Percentiles rank a stretch among this genome's conserved stretches.
phyloP scores from a whole-genome alignment of 2,888 invertebrate genomes.

The Hyles lineata region DNA sequence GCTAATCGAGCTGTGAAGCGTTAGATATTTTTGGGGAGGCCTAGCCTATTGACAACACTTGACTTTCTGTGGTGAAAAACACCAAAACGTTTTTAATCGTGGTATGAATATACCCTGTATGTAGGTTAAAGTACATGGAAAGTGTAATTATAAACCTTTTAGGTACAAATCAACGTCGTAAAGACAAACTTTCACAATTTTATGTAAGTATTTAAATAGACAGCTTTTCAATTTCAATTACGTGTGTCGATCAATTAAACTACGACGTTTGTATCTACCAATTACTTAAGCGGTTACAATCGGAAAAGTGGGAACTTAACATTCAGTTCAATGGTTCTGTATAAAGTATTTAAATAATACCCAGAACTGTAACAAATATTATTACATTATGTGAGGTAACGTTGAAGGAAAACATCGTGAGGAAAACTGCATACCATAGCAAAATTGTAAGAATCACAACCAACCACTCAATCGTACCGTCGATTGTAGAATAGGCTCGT shows the following conservation, averaged over 20 bases:
- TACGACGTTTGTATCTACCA: not conserved
- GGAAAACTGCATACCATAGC: too few relatives aligned
- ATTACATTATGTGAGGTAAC: too few relatives aligned
- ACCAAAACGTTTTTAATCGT: too few relatives aligned
- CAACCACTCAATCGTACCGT: too few relatives aligned
- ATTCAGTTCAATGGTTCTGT: not conserved
- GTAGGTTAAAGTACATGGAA: not conserved
- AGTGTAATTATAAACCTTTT: not conserved
- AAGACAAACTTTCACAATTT: constrained; percentile 23
- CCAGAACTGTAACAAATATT: not conserved
- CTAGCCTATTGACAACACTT: too few relatives aligned
- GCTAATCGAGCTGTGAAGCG: too few relatives aligned
- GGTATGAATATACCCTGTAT: not conserved
- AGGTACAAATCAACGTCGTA: not conserved
- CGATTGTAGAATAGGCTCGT: too few relatives aligned
- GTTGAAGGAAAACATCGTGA: too few relatives aligned
- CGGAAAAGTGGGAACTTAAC: not conserved
- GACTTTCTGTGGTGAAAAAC: too few relatives aligned
- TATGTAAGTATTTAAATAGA: constrained; percentile 21
- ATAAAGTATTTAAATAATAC: not conserved
- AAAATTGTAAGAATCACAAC: too few relatives aligned
- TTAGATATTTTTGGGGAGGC: too few relatives aligned
- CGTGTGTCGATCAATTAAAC: not conserved
- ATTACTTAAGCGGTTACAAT: not conserved
- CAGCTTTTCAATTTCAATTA: constrained; percentile 7